Conservation (phyloP, 2,888 invertebrate species). For the Cheilosia vernalis region DNA sequence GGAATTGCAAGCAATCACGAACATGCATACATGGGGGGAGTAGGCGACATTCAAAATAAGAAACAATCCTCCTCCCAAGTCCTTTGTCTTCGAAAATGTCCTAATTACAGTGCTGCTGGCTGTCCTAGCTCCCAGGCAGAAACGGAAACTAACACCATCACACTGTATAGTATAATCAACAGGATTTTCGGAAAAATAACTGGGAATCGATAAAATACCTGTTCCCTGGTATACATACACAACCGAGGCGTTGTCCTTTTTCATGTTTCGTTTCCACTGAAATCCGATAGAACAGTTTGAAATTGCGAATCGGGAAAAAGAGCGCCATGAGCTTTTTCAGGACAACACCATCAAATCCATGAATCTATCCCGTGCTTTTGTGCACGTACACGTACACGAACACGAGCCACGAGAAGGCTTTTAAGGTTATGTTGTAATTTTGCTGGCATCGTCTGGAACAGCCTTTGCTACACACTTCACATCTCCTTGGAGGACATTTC, state of each 20-base stretch:
- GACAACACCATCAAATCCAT: not conserved
- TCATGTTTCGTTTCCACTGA: conserved; percentile 60
- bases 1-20: conserved; percentile 29
- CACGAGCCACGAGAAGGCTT: conserved; percentile 5
- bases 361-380: conserved; percentile 13
- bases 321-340: conserved; percentile 23
- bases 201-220: conserved; percentile 62
- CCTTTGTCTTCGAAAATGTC: conserved; percentile 59
- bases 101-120: conserved; percentile 53
- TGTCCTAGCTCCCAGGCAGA: conserved; percentile 3
- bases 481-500: not conserved
- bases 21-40: not conserved
- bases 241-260: conserved; percentile 75
- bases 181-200: conserved; percentile 49
- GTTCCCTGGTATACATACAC: conserved; percentile 60
- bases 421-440: conserved; percentile 51
- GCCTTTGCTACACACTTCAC: not conserved
- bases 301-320: conserved; percentile 6
- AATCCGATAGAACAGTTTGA: conserved; percentile 32
- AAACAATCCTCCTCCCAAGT: conserved; percentile 19
- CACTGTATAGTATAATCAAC: conserved; percentile 57
- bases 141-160: conserved; percentile 1
- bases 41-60: conserved; percentile 24
- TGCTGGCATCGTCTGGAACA: conserved; percentile 58
- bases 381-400: not conserved